Conservation (phyloP, 1,140 invertebrate species). For the Carposina sasakii region DNA sequence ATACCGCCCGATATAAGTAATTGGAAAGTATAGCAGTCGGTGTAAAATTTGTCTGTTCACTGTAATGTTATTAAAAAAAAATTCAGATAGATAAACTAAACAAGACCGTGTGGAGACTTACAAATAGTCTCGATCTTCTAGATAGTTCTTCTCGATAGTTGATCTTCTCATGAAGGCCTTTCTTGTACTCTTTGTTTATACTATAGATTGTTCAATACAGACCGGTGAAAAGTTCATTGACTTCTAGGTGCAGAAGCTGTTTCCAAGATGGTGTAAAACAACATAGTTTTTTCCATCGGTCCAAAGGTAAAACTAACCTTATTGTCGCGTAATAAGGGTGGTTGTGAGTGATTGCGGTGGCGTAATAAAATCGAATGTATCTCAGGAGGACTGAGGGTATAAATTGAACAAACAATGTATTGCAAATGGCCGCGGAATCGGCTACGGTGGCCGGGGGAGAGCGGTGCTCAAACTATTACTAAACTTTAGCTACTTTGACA, state of each 20-base stretch:
- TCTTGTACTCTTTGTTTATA: no score
- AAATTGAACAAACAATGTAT: constrained; percentile 59
- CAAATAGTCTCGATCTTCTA: no score
- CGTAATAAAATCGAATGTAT: constrained; percentile 16
- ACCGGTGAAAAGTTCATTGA: not conserved
- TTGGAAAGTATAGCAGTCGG: no score
- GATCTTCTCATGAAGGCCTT: no score
- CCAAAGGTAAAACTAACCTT: not conserved
- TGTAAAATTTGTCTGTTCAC: no score
- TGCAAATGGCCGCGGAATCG: constrained; percentile 44
- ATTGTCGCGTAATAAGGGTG: not conserved
- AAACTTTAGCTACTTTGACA: not conserved
- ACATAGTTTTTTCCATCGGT: not conserved
- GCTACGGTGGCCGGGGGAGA: constrained; percentile 11
- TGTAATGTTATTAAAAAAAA: no score
- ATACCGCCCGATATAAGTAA: no score
- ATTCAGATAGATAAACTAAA: no score
- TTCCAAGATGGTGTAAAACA: not conserved
- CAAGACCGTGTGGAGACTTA: no score
- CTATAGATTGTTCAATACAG: no score
- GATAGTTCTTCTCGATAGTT: no score
- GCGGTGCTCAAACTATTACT: constrained; percentile 29
- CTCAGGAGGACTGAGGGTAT: constrained; percentile 37
- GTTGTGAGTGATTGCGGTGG: not conserved
- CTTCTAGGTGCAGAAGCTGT: not conserved